These are phyloP conservation scores for Pempheris klunzingeri DNA, from an alignment of 2,797 vertebrate genomes.

Conservation along the genomic window DNA sequence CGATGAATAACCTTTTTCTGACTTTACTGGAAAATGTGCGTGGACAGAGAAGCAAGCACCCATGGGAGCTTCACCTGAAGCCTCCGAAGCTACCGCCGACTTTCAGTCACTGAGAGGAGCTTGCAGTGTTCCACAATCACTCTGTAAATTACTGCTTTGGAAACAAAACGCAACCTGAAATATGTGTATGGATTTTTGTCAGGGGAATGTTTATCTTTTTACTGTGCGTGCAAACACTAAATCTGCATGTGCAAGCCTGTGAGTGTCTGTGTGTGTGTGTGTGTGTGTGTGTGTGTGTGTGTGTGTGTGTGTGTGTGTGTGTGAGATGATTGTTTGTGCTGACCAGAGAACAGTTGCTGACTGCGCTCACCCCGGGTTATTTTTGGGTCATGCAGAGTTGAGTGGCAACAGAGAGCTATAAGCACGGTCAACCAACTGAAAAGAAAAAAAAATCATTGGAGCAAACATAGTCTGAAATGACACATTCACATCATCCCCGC, in stretches of 20 bases:
- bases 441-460: conserved; percentile 41
- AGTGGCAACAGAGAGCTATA: conserved; percentile 57
- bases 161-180: conserved; percentile 33
- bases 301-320: conserved; percentile 28
- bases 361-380: conserved; percentile 69
- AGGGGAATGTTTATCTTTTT: conserved; percentile 18
- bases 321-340: conserved; percentile 65
- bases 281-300: conserved; percentile 17
- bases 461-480: conserved; percentile 58
- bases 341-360: conserved; percentile 73
- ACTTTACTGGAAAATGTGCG: conserved; percentile 74
- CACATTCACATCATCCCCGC: conserved; percentile 43
- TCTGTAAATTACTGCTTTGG: conserved; percentile 7
- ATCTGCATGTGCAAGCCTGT: conserved; percentile 39
- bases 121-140: background rate
- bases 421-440: conserved; percentile 43
- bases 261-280: conserved; percentile 23
- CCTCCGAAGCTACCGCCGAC: conserved; percentile 22
- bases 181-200: conserved; percentile 26
- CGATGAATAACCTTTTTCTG: conserved; percentile 66
- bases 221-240: conserved; percentile 40
- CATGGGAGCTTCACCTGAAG: conserved; percentile 38
- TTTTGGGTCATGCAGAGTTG: conserved; percentile 75
- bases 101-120: conserved; percentile 9
- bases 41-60: conserved; percentile 36